Conservation (phyloP, 2,113 vertebrate species). For the Raja brachyura region DNA sequence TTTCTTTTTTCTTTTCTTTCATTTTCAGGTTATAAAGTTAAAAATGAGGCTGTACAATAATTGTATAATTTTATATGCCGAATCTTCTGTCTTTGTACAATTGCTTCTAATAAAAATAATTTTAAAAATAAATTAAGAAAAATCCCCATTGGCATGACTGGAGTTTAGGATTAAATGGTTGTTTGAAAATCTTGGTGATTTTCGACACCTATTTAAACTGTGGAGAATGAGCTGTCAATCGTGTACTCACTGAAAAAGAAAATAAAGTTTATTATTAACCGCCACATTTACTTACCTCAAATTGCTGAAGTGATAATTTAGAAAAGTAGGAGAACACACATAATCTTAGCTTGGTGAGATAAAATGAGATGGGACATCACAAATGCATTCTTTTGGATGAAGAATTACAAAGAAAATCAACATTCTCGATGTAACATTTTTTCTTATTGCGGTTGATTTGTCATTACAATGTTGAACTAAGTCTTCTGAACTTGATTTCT, state of each 20-base stretch:
- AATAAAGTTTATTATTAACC: not conserved
- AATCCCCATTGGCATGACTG: not conserved
- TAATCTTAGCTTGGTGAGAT: not conserved
- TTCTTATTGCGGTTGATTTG: not conserved
- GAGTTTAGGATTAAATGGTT: not conserved
- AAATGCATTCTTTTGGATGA: not conserved
- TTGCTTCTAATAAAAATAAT: too few species aligned
- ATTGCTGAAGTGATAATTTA: not conserved
- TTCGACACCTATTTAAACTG: not conserved
- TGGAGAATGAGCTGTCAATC: not conserved
- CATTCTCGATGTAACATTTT: not conserved
- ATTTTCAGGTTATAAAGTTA: too few species aligned
- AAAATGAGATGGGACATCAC: not conserved
- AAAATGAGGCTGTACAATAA: too few species aligned
- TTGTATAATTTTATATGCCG: too few species aligned
- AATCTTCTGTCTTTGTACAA: too few species aligned
- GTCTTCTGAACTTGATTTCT: not conserved
- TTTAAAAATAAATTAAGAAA: too few species aligned
- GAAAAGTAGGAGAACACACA: not conserved
- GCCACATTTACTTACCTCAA: not conserved
- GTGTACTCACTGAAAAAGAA: not conserved
- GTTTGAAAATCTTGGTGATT: not conserved
- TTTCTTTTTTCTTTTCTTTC: too few species aligned
- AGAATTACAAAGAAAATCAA: slow-evolving; percentile 1
- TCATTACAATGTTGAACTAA: not conserved